Conservation (phyloP, 1,140 invertebrate genomes). For the Phymastichus coffea region DNA sequence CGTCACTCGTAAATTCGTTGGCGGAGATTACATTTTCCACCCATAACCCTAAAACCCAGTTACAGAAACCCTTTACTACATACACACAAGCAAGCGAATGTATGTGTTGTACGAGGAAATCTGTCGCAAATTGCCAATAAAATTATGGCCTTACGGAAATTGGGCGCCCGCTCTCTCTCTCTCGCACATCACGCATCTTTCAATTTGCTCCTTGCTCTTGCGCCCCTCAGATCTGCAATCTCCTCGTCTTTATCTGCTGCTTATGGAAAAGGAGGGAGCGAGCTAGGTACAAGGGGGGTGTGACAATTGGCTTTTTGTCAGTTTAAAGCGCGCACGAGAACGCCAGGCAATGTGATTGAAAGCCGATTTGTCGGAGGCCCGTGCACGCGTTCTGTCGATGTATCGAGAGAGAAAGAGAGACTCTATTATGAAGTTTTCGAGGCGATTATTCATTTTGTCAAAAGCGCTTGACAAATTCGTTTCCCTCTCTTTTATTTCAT, state of each 20-base stretch:
- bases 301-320: too few species aligned
- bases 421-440: too few species aligned
- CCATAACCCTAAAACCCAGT: conserved; percentile 39
- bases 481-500: too few species aligned
- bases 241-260: conserved; percentile 9
- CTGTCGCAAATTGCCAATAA: conserved; percentile 51
- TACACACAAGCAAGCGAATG: conserved; percentile 15
- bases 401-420: too few species aligned
- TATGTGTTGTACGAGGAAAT: conserved; percentile 26
- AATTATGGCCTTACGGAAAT: conserved; percentile 50
- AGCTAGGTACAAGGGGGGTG: too few species aligned
- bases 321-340: too few species aligned
- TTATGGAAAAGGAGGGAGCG: not conserved
- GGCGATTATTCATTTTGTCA: too few species aligned
- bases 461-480: too few species aligned
- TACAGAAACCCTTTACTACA: conserved; percentile 16
- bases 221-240: conserved; percentile 29
- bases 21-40: conserved; percentile 40
- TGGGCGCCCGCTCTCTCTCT: not conserved
- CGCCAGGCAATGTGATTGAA: too few species aligned
- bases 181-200: conserved; percentile 40
- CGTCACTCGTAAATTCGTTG: conserved; percentile 40
- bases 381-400: too few species aligned
- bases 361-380: too few species aligned
- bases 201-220: conserved; percentile 41